These are phyloP conservation scores for Trissolcus basalis DNA, from an alignment of 1,140 invertebrate species.

Conservation along the genomic window DNA sequence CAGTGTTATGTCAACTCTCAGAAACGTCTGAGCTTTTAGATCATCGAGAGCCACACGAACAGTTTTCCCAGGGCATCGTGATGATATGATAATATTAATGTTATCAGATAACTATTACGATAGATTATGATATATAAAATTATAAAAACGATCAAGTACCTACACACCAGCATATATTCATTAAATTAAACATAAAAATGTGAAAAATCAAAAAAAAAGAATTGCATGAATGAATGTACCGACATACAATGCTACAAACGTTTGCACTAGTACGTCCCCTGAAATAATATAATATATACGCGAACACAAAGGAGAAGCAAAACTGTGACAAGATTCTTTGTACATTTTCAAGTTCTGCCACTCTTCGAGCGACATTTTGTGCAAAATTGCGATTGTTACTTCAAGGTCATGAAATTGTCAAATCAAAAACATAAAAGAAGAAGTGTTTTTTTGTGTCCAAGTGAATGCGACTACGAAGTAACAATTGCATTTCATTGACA, in stretches of 20 bases:
- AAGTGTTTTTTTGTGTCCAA: conserved; percentile 3
- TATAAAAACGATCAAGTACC: conserved; percentile 55
- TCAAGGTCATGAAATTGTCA: conserved; percentile 18
- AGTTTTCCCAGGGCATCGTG: background rate
- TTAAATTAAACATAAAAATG: background rate
- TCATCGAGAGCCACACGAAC: no score
- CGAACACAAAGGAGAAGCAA: conserved; percentile 2
- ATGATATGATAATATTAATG: conserved; percentile 44
- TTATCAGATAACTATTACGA: conserved; percentile 38
- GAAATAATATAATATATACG: conserved; percentile 11
- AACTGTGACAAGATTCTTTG: conserved; percentile 4
- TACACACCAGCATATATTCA: conserved; percentile 45
- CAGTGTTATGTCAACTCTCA: no score
- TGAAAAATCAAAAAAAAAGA: conserved; percentile 17
- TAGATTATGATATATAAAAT: conserved; percentile 51
- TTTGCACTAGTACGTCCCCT: conserved; percentile 24
- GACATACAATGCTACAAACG: conserved; percentile 35
- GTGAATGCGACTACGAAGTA: conserved; percentile 15
- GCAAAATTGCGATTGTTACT: conserved; percentile 25
- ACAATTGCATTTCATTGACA: conserved; percentile 51
- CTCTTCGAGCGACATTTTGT: conserved; percentile 14
- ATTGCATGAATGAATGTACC: conserved; percentile 27
- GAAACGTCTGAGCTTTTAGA: no score
- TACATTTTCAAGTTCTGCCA: conserved; percentile 13
- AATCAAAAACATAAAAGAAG: conserved; percentile 3